Conservation (phyloP, 2,888 invertebrate species). For the Schizotus pectinicornis region DNA sequence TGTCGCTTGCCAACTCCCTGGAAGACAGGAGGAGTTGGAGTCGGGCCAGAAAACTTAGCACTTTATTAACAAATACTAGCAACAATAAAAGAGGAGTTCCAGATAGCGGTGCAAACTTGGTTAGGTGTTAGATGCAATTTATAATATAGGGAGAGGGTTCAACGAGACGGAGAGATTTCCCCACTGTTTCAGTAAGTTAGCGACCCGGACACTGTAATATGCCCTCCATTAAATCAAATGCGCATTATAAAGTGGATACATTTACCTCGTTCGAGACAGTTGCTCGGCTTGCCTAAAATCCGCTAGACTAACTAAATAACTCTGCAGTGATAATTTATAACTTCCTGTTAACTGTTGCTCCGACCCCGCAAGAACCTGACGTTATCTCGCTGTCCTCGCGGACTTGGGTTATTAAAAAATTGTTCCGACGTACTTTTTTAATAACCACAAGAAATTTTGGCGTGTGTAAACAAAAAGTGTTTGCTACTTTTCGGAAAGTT, state of each 20-base stretch:
- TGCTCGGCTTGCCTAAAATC: constrained; percentile 37
- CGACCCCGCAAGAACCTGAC: background rate
- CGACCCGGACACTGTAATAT: constrained; percentile 40
- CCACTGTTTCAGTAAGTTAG: constrained; percentile 32
- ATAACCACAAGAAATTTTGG: too few species aligned
- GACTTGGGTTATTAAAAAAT: background rate
- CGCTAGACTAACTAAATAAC: constrained; percentile 31
- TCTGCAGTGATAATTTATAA: constrained; percentile 22
- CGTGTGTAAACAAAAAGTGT: too few species aligned
- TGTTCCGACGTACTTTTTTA: too few species aligned
- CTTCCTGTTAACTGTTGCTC: constrained; percentile 15
- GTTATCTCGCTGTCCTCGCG: background rate
- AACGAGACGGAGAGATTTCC: constrained; percentile 35
- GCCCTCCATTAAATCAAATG: constrained; percentile 45
- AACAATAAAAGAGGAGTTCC: constrained; percentile 10
- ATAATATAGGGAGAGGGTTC: constrained; percentile 28
- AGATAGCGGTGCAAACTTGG: constrained; percentile 5
- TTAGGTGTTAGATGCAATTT: constrained; percentile 28
- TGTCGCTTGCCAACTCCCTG: constrained; percentile 2
- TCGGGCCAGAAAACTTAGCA: constrained; percentile 17
- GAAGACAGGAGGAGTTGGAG: constrained; percentile 4
- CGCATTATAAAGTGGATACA: constrained; percentile 45
- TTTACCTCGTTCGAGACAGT: constrained; percentile 41
- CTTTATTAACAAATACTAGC: constrained; percentile 24
- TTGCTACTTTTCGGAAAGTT: too few species aligned